Conservation (phyloP, 1,140 invertebrate genomes). For the Penaeus indicus region DNA sequence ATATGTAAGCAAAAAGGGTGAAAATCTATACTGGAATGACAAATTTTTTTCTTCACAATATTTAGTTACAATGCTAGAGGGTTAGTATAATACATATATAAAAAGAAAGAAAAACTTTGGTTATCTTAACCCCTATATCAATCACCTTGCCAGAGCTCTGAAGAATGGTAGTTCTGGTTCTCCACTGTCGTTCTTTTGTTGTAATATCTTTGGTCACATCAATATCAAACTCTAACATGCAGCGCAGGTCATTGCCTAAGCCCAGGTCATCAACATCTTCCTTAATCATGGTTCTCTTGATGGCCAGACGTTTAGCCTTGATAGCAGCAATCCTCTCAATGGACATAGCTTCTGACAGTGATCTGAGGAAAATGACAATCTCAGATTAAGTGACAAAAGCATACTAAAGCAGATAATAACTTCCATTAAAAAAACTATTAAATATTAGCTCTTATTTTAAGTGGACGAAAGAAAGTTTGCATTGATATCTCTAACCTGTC, state of each 20-base stretch:
- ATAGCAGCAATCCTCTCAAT: constrained; percentile 98
- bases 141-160: constrained; percentile 93
- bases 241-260: constrained; percentile 83
- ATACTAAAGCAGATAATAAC: background rate
- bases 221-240: constrained; percentile 94
- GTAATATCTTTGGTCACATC: constrained; percentile 97
- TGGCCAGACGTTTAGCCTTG: constrained; percentile 96
- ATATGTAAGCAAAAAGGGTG: no score
- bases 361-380: constrained; percentile 73
- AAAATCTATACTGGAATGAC: no score
- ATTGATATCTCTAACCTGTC: constrained; percentile 47
- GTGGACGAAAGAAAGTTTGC: no score
- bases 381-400: constrained; percentile 28
- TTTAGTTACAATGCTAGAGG: no score
- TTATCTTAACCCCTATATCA: background rate
- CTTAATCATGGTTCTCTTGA: constrained; percentile 96
- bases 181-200: constrained; percentile 93
- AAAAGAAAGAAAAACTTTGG: no score
- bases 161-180: constrained; percentile 93
- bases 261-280: constrained; percentile 85
- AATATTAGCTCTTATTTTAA: no score
- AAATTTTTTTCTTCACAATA: no score
- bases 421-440: no score
- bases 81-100: no score
- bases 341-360: constrained; percentile 95